Conservation (phyloP, 2,888 invertebrate species). For the Drosophila meridiana region DNA sequence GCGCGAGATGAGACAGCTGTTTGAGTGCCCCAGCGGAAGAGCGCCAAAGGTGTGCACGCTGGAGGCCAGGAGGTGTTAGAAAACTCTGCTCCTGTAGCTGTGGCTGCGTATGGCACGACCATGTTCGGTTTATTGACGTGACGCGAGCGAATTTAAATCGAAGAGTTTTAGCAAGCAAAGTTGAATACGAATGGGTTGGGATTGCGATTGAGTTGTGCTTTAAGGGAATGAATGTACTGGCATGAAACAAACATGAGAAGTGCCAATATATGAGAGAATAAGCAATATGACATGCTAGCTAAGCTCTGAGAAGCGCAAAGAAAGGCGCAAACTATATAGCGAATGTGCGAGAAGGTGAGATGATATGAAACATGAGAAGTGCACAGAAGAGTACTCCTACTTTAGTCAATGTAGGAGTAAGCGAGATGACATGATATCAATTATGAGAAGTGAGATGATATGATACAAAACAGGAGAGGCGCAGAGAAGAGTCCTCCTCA, state of each 20-base stretch:
- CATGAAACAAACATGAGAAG: neutral
- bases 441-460: neutral
- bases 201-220: neutral
- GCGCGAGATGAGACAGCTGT: slow-evolving; percentile 27
- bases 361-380: neutral
- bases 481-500: neutral
- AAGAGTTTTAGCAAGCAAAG: neutral
- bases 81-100: neutral
- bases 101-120: neutral
- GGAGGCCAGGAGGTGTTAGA: neutral
- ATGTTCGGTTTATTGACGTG: neutral
- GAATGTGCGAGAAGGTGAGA: neutral
- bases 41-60: neutral
- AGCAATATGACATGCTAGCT: neutral
- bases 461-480: neutral
- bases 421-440: neutral
- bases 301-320: neutral
- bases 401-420: neutral
- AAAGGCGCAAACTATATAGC: neutral
- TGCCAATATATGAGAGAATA: neutral
- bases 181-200: neutral
- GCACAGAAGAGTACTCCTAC: neutral
- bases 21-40: slow-evolving; percentile 1
- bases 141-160: neutral
- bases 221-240: neutral